Percentiles rank a stretch among this genome's conserved stretches.
These are phyloP conservation scores for Globodera ellingtonae DNA, from an alignment of 1,140 invertebrate genomes.

Conservation along the genomic window DNA sequence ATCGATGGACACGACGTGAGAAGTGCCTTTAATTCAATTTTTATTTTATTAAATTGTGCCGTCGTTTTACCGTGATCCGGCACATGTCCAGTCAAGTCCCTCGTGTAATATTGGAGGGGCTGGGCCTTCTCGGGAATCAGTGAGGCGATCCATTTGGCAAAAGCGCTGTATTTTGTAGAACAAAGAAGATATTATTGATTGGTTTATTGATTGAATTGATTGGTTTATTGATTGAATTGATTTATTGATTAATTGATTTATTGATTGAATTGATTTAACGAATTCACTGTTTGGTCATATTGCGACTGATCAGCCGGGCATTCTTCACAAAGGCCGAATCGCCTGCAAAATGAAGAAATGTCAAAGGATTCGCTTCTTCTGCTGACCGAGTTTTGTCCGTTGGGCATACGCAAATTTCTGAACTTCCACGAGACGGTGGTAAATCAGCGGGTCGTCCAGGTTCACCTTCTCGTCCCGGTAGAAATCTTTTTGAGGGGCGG, in stretches of 20 bases:
- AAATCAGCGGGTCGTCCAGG: constrained; percentile 68
- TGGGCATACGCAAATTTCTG: constrained; percentile 89
- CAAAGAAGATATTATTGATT: neutral
- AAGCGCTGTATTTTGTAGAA: constrained; percentile 31
- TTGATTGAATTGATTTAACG: neutral
- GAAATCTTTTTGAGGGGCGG: constrained; percentile 32
- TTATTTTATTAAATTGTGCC: neutral
- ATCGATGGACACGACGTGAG: constrained; percentile 83
- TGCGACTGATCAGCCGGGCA: constrained; percentile 52
- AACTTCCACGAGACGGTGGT: constrained; percentile 84
- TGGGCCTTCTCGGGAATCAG: constrained; percentile 54
- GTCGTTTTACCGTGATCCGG: constrained; percentile 34
- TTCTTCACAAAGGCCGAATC: constrained; percentile 78
- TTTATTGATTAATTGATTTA: no score
- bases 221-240: neutral
- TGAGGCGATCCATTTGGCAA: constrained; percentile 50
- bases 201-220: neutral
- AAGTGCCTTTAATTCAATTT: constrained; percentile 73
- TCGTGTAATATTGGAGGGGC: constrained; percentile 57
- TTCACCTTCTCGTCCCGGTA: constrained; percentile 41
- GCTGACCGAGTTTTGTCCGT: constrained; percentile 74
- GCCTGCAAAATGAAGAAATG: constrained; percentile 54
- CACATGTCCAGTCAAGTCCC: constrained; percentile 50
- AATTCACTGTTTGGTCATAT: constrained; percentile 60
- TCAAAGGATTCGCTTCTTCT: neutral